These are phyloP conservation scores for Aphelinus certus DNA, from an alignment of 1,140 invertebrate genomes.

Conservation along the genomic window DNA sequence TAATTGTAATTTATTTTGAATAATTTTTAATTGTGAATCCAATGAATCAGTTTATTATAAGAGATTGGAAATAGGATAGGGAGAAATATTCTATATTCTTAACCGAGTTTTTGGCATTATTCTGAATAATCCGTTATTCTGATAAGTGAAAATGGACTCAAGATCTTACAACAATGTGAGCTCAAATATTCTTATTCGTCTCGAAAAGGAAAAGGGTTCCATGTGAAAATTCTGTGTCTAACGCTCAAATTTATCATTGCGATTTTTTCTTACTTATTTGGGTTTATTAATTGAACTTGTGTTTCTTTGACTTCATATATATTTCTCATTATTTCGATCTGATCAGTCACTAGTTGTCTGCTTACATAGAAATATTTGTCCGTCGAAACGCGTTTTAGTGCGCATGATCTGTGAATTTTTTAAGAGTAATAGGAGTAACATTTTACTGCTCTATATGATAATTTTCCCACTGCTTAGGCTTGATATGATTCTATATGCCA, in stretches of 20 bases:
- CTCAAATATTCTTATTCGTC: conserved; percentile 1
- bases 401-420: conserved; percentile 60
- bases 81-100: no score
- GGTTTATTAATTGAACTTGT: conserved; percentile 17
- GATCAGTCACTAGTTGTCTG: conserved; percentile 50
- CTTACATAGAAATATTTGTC: conserved; percentile 54
- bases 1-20: no score
- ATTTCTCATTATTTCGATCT: conserved; percentile 44
- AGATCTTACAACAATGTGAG: conserved; percentile 17
- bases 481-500: conserved; percentile 35
- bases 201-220: conserved; percentile 29
- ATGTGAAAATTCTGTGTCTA: conserved; percentile 20
- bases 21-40: no score
- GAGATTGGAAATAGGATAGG: no score
- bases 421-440: conserved; percentile 10
- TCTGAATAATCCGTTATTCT: not conserved
- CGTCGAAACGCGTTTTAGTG: conserved; percentile 49
- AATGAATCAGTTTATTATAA: no score
- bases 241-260: conserved; percentile 42
- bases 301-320: conserved; percentile 33
- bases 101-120: no score
- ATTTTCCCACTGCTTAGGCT: conserved; percentile 31
- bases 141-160: not conserved
- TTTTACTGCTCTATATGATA: conserved; percentile 29
- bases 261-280: conserved; percentile 38